Conservation (phyloP, 2,113 vertebrate species). For the Speoplatyrhinus poulsoni region DNA sequence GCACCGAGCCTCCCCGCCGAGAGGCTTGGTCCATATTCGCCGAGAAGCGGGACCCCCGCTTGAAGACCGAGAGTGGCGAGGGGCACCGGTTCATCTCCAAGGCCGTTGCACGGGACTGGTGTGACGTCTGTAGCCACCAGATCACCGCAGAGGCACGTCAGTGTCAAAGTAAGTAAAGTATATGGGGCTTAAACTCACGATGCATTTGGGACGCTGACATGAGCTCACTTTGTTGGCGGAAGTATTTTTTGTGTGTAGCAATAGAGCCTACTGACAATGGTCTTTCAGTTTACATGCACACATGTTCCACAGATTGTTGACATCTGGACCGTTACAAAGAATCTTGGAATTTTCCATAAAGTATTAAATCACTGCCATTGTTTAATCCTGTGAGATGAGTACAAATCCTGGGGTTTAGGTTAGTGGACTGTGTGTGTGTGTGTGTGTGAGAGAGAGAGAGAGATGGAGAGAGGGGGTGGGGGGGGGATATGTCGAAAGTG, state of each 20-base stretch:
- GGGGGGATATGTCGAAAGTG: not conserved
- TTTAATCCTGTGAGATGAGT: too few relatives aligned
- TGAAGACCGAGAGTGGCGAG: constrained; percentile 76
- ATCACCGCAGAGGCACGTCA: constrained; percentile 79
- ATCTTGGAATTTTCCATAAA: too few relatives aligned
- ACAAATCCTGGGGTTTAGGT: too few relatives aligned
- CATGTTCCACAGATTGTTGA: too few relatives aligned
- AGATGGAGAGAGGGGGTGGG: not conserved
- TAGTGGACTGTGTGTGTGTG: not conserved
- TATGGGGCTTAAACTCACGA: not conserved
- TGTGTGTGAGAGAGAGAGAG: constrained; percentile 5
- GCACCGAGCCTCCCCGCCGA: constrained; percentile 72
- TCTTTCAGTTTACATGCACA: too few relatives aligned
- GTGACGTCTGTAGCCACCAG: constrained; percentile 83
- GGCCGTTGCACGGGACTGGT: constrained; percentile 81
- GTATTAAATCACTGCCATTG: too few relatives aligned
- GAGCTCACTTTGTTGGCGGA: too few relatives aligned
- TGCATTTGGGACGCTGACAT: too few relatives aligned
- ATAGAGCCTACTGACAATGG: too few relatives aligned
- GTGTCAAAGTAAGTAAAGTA: constrained; percentile 84
- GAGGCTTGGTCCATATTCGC: constrained; percentile 89
- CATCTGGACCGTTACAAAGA: too few relatives aligned
- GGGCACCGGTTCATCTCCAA: constrained; percentile 80
- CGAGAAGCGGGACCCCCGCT: constrained; percentile 72
- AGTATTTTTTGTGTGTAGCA: too few relatives aligned